Evolutionary conservation across 92 coral and sea anemone species (phyloP), one percentile per base, ranked within the genome.

Genomic region (Actinernus sp.): DNA sequence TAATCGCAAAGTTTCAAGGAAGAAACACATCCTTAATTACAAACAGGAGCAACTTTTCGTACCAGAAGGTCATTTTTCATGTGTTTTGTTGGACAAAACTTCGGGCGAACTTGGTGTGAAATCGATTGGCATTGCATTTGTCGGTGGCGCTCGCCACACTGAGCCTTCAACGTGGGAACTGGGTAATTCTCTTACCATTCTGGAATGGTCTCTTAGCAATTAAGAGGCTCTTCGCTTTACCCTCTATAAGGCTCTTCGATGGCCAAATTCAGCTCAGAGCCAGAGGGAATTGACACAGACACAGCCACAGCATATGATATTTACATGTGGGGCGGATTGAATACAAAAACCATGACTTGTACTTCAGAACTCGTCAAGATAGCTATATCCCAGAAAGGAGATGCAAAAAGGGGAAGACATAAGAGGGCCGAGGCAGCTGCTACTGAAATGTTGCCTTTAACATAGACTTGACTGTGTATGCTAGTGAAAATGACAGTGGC

Each of bases 81-180:
- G n/a, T n/a, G n/a, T n/a, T n/a, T 64, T 64, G 20, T 64, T 56
- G 72, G 41, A 49, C 17, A 49, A 12, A 64, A 64, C 26, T 30
- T 1, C n/a, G n/a, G n/a, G n/a, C n/a, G n/a, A n/a, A n/a, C n/a
- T n/a, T n/a, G n/a, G n/a, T n/a, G n/a, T n/a, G n/a, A n/a, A n/a
- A n/a, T n/a, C n/a, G n/a, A n/a, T n/a, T n/a, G n/a, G n/a, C n/a
- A n/a, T n/a, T n/a, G 45, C 47, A 0, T 64, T 31, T 16, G 1
- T 68, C 19, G 64, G 75, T 24, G 75, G 75, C 13, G 75, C 53
- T 7, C 39, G 76, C 12, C 31, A 68, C 65, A 68, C 16, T 1
- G 65, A 68, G 37, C 65, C 76, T 25, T 39, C 76, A n/a, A 68
- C 55, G 21, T 68, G 65, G 76, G 65, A 68, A 50, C 13, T 68